Conservation (phyloP, 1,140 invertebrate genomes). For the Pentalonia nigronervosa region DNA sequence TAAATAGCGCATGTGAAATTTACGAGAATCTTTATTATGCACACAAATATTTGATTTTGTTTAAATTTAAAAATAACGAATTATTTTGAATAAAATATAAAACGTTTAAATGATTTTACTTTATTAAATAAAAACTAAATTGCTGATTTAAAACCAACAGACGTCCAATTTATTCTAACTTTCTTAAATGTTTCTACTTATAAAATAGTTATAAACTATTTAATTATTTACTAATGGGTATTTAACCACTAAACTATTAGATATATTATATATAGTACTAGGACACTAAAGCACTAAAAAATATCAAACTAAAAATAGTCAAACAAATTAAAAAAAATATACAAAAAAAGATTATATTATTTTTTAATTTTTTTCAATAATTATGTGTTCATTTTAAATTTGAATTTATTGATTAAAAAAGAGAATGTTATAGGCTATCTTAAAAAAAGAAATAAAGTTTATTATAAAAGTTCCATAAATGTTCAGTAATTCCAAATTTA, state of each 20-base stretch:
- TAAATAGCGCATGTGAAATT: not conserved
- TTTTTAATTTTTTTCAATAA: not conserved
- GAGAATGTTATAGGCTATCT: no score
- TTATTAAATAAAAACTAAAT: not conserved
- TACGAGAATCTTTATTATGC: not conserved
- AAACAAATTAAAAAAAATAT: not conserved
- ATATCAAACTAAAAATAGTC: not conserved
- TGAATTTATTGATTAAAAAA: not conserved
- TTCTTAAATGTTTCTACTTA: not conserved
- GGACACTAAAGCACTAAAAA: not conserved
- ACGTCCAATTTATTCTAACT: not conserved
- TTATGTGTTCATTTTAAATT: not conserved
- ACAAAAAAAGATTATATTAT: not conserved
- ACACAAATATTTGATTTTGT: not conserved
- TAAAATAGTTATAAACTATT: not conserved
- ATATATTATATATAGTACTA: not conserved
- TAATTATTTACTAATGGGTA: no score
- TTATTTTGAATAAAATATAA: not conserved
- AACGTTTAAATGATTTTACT: not conserved
- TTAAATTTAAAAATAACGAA: not conserved
- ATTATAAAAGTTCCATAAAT: no score
- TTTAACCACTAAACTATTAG: no score
- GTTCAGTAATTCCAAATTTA: no score
- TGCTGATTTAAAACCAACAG: not conserved
- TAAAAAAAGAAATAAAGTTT: no score